Evolutionary conservation across 2,888 invertebrate genomes (phyloP).

Genomic region (Mamestra brassicae): DNA sequence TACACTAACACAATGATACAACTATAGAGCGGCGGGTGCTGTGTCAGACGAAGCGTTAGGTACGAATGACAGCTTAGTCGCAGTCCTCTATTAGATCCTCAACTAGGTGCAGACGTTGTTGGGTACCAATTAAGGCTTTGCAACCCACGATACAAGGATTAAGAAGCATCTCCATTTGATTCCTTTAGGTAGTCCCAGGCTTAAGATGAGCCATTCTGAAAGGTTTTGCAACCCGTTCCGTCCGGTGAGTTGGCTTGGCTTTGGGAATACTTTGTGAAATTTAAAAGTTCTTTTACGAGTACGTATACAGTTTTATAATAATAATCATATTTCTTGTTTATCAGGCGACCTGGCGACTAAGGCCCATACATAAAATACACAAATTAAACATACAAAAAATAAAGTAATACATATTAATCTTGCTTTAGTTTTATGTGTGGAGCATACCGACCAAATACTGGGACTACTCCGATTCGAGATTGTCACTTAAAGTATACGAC

Average conservation of each 20-base stretch:
- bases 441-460: too few species aligned
- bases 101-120: slow-evolving; percentile 8
- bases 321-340: too few species aligned
- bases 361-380: too few species aligned
- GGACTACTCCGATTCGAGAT: too few species aligned
- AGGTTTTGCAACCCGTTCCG: background rate
- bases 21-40: background rate
- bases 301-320: background rate
- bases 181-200: background rate
- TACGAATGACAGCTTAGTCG: background rate
- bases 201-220: slow-evolving; percentile 15
- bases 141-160: background rate
- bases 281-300: background rate
- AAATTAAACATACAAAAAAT: too few species aligned
- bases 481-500: too few species aligned
- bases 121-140: slow-evolving; percentile 2
- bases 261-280: background rate
- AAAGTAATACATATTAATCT: too few species aligned
- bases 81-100: background rate
- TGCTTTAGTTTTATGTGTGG: too few species aligned
- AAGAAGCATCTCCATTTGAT: background rate
- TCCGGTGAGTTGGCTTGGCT: background rate
- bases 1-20: background rate
- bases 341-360: too few species aligned
- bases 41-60: slow-evolving; percentile 10